A percentile compares a stretch with the other conserved stretches of the same genome.
phyloP scores from a whole-genome alignment of 2,888 invertebrate species.

The Anoncus sp. region DNA sequence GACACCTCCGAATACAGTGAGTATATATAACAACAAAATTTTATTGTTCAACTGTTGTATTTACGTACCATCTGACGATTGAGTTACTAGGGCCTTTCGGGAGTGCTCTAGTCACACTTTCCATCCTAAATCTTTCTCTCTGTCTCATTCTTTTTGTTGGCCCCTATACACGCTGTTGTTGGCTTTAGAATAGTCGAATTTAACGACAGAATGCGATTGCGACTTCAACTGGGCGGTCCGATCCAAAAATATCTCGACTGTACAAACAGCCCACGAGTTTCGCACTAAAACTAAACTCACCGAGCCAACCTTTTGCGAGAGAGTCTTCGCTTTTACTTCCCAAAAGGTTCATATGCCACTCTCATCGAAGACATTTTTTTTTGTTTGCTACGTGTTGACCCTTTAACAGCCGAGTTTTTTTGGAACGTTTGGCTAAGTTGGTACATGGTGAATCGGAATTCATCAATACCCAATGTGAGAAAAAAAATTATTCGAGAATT shows the following conservation, averaged over 20 bases:
- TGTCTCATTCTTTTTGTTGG: conserved; percentile 3
- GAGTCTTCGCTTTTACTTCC: conserved; percentile 10
- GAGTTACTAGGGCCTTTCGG: conserved; percentile 28
- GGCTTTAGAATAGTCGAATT: conserved; percentile 66
- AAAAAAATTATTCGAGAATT: too few relatives aligned
- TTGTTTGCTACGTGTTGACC: not conserved
- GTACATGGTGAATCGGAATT: conserved; percentile 6
- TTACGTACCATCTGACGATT: conserved; percentile 28
- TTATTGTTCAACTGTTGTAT: not conserved
- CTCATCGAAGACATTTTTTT: conserved; percentile 20
- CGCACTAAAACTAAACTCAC: conserved; percentile 36
- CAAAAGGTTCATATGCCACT: conserved; percentile 5
- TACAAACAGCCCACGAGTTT: conserved; percentile 21
- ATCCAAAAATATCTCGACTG: conserved; percentile 77
- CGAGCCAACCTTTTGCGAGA: conserved; percentile 42
- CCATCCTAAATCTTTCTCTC: not conserved
- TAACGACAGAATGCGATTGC: conserved; percentile 70
- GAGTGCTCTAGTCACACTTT: not conserved
- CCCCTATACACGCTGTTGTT: conserved; percentile 75
- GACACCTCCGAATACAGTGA: conserved; percentile 93
- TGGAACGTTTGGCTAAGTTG: not conserved
- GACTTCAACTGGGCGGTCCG: conserved; percentile 70
- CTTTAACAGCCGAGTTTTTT: conserved; percentile 26
- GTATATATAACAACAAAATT: conserved; percentile 83
- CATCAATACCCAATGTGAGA: too few relatives aligned